Conservation (phyloP, 2,113 vertebrate species). For the Oxyura jamaicensis region DNA sequence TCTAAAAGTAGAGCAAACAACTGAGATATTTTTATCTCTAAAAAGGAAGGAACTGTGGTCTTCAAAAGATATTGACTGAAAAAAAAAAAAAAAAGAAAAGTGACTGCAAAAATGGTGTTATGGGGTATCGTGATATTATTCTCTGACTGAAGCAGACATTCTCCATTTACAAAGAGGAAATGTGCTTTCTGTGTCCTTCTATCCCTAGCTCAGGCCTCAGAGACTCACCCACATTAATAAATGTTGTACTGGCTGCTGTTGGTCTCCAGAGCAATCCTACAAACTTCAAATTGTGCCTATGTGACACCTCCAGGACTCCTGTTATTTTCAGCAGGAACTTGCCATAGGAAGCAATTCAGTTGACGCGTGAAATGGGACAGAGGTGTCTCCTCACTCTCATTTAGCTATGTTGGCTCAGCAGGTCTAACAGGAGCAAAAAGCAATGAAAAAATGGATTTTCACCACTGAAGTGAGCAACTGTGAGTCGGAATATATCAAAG, state of each 20-base stretch:
- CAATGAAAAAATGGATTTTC: constrained; percentile 33
- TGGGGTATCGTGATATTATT: background rate
- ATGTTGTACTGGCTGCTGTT: background rate
- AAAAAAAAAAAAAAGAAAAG: background rate
- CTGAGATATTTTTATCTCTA: background rate
- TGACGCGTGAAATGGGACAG: background rate
- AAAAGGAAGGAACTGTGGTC: background rate
- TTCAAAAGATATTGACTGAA: background rate
- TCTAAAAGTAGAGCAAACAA: background rate
- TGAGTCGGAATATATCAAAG: background rate
- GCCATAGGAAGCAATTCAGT: background rate
- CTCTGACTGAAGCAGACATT: background rate
- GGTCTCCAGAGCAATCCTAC: background rate
- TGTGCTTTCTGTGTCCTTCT: background rate
- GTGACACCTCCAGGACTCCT: background rate
- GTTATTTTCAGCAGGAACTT: background rate
- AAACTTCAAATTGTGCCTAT: background rate
- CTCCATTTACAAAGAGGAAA: background rate
- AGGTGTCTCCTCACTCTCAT: background rate
- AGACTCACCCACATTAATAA: background rate
- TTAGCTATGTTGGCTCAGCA: background rate
- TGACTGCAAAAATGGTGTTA: background rate
- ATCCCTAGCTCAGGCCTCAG: background rate
- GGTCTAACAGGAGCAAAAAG: background rate
- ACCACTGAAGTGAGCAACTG: background rate